Evolutionary conservation across 2,888 invertebrate genomes (phyloP), one percentile per base, ranked within the genome.

Genomic region (Anticlea derivata): DNA sequence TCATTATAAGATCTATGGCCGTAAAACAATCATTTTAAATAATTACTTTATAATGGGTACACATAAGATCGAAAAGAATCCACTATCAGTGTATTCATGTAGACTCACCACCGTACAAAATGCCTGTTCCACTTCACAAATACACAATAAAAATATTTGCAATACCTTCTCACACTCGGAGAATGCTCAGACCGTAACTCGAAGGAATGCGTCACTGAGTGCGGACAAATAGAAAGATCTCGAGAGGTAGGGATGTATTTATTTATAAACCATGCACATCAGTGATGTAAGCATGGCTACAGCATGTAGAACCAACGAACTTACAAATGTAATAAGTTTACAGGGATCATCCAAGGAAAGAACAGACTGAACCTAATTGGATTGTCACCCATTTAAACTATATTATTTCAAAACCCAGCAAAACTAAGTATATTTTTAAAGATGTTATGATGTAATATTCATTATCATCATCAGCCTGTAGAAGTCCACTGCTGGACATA

Each of bases 341-440:
- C 35, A 27, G 23, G n/a, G 22, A 17, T 53, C 44, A 50, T 29
- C 29, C 11, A 37, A 41, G 11, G 46, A 47, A 51, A 45, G 49
- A 22, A 49, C 38, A 10, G 26, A 17, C 22, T 26, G 22, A 13
- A 44, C 46, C 29, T 11, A 31, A 46, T 48, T 39, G 58, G 37
- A 50, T 33, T 35, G 44, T 34, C 43, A 51, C 48, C 51, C 41
- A 54, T 58, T 58, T 51, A n/a, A n/a, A n/a, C n/a, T n/a, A n/a
- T n/a, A n/a, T n/a, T n/a, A n/a, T n/a, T n/a, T n/a, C n/a, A n/a
- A n/a, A n/a, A n/a, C n/a, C n/a, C n/a, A n/a, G n/a, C n/a, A n/a
- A n/a, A n/a, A n/a, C n/a, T n/a, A n/a, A n/a, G n/a, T n/a, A n/a
- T n/a, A n/a, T n/a, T n/a, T n/a, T n/a, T n/a, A n/a, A n/a, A n/a